Conservation (phyloP, 2,113 vertebrate species). For the Thunnus maccoyii region DNA sequence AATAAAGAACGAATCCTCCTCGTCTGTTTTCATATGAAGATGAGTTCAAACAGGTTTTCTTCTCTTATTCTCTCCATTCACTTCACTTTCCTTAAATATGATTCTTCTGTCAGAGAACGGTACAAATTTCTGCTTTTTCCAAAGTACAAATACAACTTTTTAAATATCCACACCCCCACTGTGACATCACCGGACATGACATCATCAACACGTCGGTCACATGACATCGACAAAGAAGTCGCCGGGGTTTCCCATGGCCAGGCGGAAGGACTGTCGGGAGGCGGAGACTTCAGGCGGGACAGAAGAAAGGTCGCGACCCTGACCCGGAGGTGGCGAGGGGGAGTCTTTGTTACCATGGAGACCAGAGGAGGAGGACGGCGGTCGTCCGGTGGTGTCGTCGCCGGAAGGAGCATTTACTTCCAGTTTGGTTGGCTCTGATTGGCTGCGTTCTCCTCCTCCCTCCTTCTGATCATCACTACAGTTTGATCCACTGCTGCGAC, state of each 20-base stretch:
- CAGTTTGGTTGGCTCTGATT: slow-evolving; percentile 87
- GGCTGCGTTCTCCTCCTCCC: slow-evolving; percentile 83
- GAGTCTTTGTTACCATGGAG: slow-evolving; percentile 85
- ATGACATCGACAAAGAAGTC: slow-evolving; percentile 97
- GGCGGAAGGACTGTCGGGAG: slow-evolving; percentile 95
- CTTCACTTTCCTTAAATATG: too few species aligned
- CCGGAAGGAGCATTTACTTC: slow-evolving; percentile 81
- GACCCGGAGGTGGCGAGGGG: slow-evolving; percentile 78
- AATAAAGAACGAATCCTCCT: too few species aligned
- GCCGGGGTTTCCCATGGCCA: slow-evolving; percentile 96
- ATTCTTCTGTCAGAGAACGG: too few species aligned
- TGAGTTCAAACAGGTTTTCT: too few species aligned
- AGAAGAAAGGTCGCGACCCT: slow-evolving; percentile 87
- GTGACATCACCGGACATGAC: background rate
- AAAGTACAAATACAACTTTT: too few species aligned
- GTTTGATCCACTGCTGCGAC: slow-evolving; percentile 93
- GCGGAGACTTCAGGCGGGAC: slow-evolving; percentile 92
- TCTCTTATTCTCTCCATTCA: too few species aligned
- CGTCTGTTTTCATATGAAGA: too few species aligned
- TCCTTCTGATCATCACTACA: slow-evolving; percentile 86
- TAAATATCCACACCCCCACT: too few species aligned
- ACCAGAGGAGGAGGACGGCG: slow-evolving; percentile 84
- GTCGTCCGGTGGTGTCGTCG: slow-evolving; percentile 77
- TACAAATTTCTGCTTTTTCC: too few species aligned
- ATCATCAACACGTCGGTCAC: slow-evolving; percentile 37